Base-by-base conservation (phyloP, 2,888 invertebrate species). In the Ceramica pisi region DNA sequence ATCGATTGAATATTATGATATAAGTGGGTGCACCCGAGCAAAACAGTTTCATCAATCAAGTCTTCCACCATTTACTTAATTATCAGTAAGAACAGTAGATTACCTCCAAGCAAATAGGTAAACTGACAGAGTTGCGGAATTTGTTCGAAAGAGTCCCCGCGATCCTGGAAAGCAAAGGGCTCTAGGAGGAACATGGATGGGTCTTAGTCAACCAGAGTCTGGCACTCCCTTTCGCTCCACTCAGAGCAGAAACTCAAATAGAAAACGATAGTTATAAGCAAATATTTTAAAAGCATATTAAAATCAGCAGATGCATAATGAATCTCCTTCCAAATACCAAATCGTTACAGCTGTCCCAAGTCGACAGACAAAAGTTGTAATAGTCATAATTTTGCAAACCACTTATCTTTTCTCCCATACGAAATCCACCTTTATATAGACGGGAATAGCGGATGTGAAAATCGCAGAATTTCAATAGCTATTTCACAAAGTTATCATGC, bases 361-460 rank as follows among this genome's bases (percentile, higher is more conserved):
- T 72, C 78, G 78, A 84, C 85, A 82, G 82, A 82, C 85, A 85
- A 87, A 87, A 86, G 84, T 85, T 87, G 74, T 78, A 88, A 86
- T 83, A 82, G 82, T 81, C 81, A 77, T 78, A 76, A 77, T 71
- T 81, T 75, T 48, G 64, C 75, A 50, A 71, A 75, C 56, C 66
- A 73, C 67, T 71, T 63, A 74, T 63, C 67, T 61, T 19, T 16
- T 31, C 57, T 56, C 56, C 21, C 64, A 67, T 23, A 71, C 82
- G 55, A 90, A 85, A 83, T 76, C 71, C 71, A 80, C 80, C 87
- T 86, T 82, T 88, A 89, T 75, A 38, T 21, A 19, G 41, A 55
- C 55, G 21, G 60, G 12, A 75, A 88, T 90, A 91, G 88, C 71
- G 86, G 68, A 78, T 71, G 71, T 74, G 69, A 71, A 70, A 77